Base-by-base conservation (phyloP, 1,140 invertebrate species). In the Diabrotica undecimpunctata region DNA sequence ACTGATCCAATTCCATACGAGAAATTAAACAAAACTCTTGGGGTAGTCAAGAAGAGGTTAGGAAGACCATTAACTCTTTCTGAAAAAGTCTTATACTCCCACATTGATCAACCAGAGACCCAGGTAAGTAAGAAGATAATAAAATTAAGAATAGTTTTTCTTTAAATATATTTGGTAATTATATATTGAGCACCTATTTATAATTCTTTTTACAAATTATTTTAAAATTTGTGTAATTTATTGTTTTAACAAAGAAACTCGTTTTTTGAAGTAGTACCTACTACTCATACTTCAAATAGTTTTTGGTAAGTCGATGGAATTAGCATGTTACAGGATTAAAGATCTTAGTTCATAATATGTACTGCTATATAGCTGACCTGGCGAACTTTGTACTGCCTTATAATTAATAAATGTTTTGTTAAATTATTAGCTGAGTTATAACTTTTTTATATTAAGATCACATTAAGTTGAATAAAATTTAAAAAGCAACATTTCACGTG, bases 11-110 rank as follows among this genome's bases (percentile, higher is more conserved):
- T 99, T 67, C 96, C 96, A 0, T 99, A 99, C 81, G 91, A 96
- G 62, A 95, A 94, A 75, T 80, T 98, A 7, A 81, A 85, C n/a
- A 83, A 90, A 68, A 97, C 91, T 74, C 79, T 98, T 46, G 87
- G 92, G 67, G 80, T 95, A 63, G 90, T 99, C 2, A 93, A 91
- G 73, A 91, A 95, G 76, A 88, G 93, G 85, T 82, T 99, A 69
- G 91, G 94, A 76, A 87, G 96, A 59, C 96, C 97, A 4, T 80
- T 99, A 74, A 99, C 97, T 36, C 82, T 99, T 36, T 97, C 97
- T 0, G 97, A 99, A 78, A 99, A 99, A 81, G 90, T 99, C 69
- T 80, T 99, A 3, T 99, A 99, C 79, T 97, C 96, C 9, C 98
- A 99, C 84, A 81, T 99, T 69, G 96, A 99, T 88, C 89, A 99